phyloP scores from a whole-genome alignment of 1,140 invertebrate species.

The Listronotus oregonensis region DNA sequence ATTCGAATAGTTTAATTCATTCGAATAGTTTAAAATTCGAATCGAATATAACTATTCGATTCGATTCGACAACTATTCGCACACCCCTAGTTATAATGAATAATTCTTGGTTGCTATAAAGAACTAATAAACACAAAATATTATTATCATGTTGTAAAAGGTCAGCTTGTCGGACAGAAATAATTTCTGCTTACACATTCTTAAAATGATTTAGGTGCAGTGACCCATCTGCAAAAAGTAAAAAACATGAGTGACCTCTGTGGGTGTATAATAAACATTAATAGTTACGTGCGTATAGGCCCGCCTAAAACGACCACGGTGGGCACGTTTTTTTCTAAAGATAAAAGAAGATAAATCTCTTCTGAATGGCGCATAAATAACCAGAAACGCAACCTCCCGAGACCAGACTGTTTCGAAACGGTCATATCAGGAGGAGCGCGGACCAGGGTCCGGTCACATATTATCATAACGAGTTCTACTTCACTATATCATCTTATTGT shows the following conservation, averaged over 20 bases:
- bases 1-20: too few relatives aligned
- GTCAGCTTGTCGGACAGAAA: too few relatives aligned
- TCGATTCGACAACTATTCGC: too few relatives aligned
- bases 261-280: constrained; percentile 23
- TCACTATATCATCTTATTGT: constrained; percentile 56
- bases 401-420: constrained; percentile 29
- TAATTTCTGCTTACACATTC: too few relatives aligned
- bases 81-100: too few relatives aligned
- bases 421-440: constrained; percentile 9
- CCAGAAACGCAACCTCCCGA: constrained; percentile 50
- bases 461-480: constrained; percentile 56
- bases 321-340: constrained; percentile 32
- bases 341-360: constrained; percentile 49
- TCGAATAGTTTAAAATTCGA: too few relatives aligned
- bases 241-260: neutral
- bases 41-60: too few relatives aligned
- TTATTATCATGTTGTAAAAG: too few relatives aligned
- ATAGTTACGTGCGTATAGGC: constrained; percentile 22
- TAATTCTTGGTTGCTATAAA: too few relatives aligned
- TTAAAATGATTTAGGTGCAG: neutral
- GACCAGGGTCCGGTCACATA: constrained; percentile 37
- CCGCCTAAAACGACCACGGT: constrained; percentile 25
- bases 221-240: neutral
- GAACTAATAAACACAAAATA: too few relatives aligned
- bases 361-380: constrained; percentile 54